A percentile compares a stretch with the other conserved stretches of the same genome.
Conservation (phyloP, 2,113 vertebrate genomes). For the Columba livia region DNA sequence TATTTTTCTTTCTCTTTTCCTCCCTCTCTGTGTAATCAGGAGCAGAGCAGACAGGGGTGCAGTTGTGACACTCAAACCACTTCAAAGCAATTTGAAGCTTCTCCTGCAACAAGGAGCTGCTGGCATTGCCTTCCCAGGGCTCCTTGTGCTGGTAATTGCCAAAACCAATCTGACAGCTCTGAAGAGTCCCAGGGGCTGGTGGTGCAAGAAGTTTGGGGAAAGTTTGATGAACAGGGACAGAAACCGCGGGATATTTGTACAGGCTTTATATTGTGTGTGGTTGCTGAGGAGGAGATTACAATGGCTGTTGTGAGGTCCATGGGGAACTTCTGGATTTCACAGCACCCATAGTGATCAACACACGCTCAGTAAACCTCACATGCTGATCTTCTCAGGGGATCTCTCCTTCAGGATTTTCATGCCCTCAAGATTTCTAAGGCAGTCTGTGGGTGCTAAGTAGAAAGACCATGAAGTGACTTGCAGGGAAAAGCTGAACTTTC, state of each 20-base stretch:
- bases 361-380: background rate
- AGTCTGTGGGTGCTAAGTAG: background rate
- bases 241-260: background rate
- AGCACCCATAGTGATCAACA: background rate
- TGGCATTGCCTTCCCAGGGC: background rate
- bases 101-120: background rate
- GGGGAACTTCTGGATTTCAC: background rate
- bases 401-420: background rate
- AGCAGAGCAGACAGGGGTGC: background rate
- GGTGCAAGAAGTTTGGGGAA: background rate
- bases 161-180: background rate
- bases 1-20: no score
- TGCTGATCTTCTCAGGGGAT: background rate
- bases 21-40: background rate
- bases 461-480: background rate
- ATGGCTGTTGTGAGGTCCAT: background rate
- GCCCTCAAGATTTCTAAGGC: rapidly evolving
- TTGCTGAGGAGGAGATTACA: background rate
- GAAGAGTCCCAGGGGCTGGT: background rate
- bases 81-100: background rate
- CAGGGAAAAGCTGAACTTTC: background rate
- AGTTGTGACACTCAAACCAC: background rate
- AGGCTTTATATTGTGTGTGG: rapidly evolving
- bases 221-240: rapidly evolving
- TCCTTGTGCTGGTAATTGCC: background rate